These are phyloP conservation scores for Amniataba percoides DNA, from an alignment of 2,797 vertebrate genomes.

Conservation along the genomic window DNA sequence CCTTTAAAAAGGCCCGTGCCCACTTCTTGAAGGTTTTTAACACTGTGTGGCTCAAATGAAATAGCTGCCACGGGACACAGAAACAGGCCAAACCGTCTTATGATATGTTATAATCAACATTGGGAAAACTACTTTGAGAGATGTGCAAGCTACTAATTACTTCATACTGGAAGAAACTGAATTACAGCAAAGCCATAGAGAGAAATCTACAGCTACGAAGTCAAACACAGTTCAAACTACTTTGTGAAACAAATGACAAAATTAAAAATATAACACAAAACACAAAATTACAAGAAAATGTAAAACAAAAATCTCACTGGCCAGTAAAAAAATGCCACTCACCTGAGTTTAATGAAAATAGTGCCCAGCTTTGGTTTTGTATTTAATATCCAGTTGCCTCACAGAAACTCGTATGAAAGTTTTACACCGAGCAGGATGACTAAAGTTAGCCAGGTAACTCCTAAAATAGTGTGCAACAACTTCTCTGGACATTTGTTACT, in stretches of 20 bases:
- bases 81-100: neutral
- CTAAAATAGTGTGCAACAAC: too few relatives aligned
- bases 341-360: too few relatives aligned
- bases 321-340: too few relatives aligned
- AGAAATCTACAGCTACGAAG: neutral
- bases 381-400: too few relatives aligned
- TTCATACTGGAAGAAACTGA: conserved; percentile 15
- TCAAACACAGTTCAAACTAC: neutral
- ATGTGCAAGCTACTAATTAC: conserved; percentile 34
- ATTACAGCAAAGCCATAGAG: neutral
- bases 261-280: too few relatives aligned
- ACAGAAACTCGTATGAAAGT: too few relatives aligned
- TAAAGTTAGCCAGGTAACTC: too few relatives aligned
- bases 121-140: conserved; percentile 29
- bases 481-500: too few relatives aligned
- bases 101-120: neutral
- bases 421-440: too few relatives aligned
- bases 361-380: too few relatives aligned
- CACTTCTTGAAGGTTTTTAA: neutral
- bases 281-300: too few relatives aligned
- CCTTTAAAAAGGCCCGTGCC: neutral
- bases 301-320: too few relatives aligned
- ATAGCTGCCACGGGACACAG: neutral
- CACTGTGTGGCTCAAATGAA: neutral
- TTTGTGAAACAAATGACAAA: neutral